Evolutionary conservation across 2,797 vertebrate genomes (phyloP).

Genomic region (Clarias fuscus): DNA sequence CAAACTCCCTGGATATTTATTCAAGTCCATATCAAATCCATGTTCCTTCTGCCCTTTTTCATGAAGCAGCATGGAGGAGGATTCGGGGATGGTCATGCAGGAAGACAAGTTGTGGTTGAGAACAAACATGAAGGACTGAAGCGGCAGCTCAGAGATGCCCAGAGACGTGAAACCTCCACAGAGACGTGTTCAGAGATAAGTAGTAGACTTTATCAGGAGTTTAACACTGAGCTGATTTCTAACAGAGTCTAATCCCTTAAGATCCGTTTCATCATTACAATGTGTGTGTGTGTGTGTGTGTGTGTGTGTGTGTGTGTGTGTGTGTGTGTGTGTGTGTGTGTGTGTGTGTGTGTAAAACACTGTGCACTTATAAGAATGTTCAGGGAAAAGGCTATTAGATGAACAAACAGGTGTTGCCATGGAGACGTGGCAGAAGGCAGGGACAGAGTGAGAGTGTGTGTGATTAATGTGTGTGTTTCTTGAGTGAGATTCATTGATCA

Average conservation of each 20-base stretch:
- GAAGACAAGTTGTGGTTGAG: not conserved
- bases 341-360: not conserved
- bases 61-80: not conserved
- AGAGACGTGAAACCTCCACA: too few relatives aligned
- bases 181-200: not conserved
- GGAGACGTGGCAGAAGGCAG: not conserved
- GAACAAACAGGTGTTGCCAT: slow-evolving; percentile 23
- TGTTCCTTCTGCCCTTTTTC: not conserved
- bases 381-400: not conserved
- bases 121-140: not conserved
- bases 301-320: slow-evolving; percentile 6
- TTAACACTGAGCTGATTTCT: not conserved
- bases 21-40: not conserved
- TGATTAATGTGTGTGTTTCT: not conserved
- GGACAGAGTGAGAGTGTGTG: not conserved
- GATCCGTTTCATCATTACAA: not conserved
- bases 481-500: slow-evolving; percentile 16
- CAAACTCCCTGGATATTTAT: too few relatives aligned
- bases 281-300: slow-evolving; percentile 17
- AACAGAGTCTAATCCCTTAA: not conserved
- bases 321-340: not conserved
- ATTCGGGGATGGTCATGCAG: not conserved
- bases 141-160: not conserved
- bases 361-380: not conserved
- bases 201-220: not conserved